Conservation (phyloP, 2,113 vertebrate species). For the Hyperoodon ampullatus region DNA sequence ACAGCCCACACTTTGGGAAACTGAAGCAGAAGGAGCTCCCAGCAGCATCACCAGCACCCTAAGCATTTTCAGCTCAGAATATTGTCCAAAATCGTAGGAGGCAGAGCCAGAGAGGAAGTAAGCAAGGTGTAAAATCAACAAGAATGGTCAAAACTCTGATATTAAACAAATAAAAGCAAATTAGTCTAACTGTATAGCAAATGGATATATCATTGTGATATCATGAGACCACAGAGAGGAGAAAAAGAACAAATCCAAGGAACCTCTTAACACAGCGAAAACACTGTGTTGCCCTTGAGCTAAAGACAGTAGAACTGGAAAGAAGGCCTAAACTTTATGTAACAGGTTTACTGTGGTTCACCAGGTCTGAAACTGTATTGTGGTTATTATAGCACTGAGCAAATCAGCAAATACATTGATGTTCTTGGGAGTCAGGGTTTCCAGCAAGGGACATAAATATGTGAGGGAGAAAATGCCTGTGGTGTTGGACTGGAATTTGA, state of each 20-base stretch:
- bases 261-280: neutral
- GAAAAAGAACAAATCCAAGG: neutral
- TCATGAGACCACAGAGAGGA: neutral
- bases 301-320: neutral
- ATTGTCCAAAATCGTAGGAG: neutral
- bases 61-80: neutral
- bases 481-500: neutral
- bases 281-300: rapidly evolving
- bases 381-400: neutral
- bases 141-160: neutral
- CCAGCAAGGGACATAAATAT: neutral
- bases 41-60: neutral
- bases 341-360: neutral
- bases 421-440: neutral
- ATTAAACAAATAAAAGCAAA: neutral
- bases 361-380: neutral
- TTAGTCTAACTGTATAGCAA: neutral
- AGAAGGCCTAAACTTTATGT: neutral
- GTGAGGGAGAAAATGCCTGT: neutral
- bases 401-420: neutral
- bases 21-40: neutral
- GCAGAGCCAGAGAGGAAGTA: neutral
- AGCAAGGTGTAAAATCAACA: neutral
- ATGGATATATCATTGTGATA: neutral
- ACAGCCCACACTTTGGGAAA: neutral